Base-by-base conservation (phyloP, 2,113 vertebrate species). In the Brachionichthys hirsutus region DNA sequence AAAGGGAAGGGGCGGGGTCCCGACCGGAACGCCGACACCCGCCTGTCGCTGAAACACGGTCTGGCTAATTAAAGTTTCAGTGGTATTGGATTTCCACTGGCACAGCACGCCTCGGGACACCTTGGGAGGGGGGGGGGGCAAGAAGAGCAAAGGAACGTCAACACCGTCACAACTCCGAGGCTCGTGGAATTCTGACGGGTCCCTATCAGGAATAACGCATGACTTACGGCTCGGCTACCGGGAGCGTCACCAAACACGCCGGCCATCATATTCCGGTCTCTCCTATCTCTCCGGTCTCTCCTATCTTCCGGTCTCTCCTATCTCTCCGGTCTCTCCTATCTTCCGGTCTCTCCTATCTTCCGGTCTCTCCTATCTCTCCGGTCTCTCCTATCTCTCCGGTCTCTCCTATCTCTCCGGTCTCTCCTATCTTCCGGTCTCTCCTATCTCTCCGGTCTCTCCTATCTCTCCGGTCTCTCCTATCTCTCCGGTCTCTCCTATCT, bases 61-160 rank as follows among this genome's bases (percentile, higher is more conserved):
- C 84, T 71, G 83, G 73, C 80, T 88, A 87, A 89, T 89, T 88
- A 89, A 86, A 86, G 77, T 86, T 88, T 88, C 82, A 84, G 82
- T 85, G 85, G 79, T 79, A 84, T 78, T 87, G 83, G 83, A 80
- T 88, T 88, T 86, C 85, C 77, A 73, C 75, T 83, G 84, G 85
- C 86, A 77, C 79, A 83, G 84, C 77, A 77, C 71, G 88, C 88
- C 85, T 84, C 63, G 15, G 81, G 86, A 82, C 81, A 85, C 81
- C 86, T 87, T 74, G 72, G 68, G 84, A 85, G 77, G 61, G 44
- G 59, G 65, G 65, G 57, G 54, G 65, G 12, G 59, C 74, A 46
- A 53, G 56, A 40, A 17, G 49, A 54, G 8, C 5, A 30, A 3
- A 2, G 24, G 24, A 8, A 30, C 24, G 8, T 6, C 24, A 30